Evolutionary conservation across 2,113 vertebrate genomes (phyloP).

Genomic region (Centrocercus urophasianus): DNA sequence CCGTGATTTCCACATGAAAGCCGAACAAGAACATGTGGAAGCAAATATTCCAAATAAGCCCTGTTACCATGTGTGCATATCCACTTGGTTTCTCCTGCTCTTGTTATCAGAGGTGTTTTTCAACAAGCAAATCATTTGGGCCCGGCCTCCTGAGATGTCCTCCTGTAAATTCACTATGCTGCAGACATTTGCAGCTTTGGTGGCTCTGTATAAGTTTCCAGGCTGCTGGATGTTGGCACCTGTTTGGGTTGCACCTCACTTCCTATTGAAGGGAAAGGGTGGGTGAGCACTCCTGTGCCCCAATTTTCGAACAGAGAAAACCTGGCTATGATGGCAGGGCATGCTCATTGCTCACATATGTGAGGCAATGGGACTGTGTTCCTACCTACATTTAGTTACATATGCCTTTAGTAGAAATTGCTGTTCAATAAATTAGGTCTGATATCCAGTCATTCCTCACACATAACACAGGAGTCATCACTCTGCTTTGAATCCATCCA

Average conservation of each 20-base stretch:
- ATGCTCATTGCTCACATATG: not conserved
- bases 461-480: not conserved
- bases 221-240: not conserved
- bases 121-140: not conserved
- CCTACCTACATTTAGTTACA: not conserved
- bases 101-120: not conserved
- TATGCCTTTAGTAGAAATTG: not conserved
- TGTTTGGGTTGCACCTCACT: fast-evolving
- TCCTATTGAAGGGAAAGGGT: not conserved
- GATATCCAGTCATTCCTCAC: not conserved
- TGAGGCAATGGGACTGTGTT: not conserved
- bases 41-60: not conserved
- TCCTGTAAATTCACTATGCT: not conserved
- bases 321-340: not conserved
- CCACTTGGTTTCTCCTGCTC: not conserved
- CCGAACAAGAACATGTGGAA: not conserved
- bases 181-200: not conserved
- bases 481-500: not conserved
- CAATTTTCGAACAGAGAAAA: not conserved
- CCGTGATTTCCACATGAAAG: not conserved
- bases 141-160: not conserved
- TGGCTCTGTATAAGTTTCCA: too few relatives aligned
- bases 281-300: not conserved
- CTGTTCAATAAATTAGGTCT: not conserved
- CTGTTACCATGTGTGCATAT: not conserved